Evolutionary conservation across 2,797 vertebrate species (phyloP), one percentile per base, ranked within the genome.

Genomic region (Amazonetta brasiliensis): DNA sequence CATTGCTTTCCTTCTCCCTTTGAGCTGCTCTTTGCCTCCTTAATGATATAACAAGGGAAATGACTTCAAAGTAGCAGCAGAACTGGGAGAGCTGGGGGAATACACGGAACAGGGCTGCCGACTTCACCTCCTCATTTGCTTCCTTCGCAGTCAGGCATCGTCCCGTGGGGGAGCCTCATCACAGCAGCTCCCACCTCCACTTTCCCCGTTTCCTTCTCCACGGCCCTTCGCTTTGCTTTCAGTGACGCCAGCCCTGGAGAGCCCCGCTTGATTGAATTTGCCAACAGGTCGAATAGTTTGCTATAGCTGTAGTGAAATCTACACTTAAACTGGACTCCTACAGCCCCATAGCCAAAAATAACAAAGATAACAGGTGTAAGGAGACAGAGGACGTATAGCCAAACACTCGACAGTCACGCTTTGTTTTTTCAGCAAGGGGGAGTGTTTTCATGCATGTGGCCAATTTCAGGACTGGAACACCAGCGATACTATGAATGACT

Each of bases 281-380:
- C 95, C 96, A 97, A 31, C 94, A 44, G 95, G 89, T 74, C 25
- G 77, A 59, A n/a, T 4, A 56, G 35, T 22, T 17, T 41, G 35
- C 41, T 17, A 62, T 43, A 73, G 67, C 86, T 30, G 37, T 35
- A 75, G 81, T 92, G 95, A 97, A 96, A 97, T 95, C 91, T 52
- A 73, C 62, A 39, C 96, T 94, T 91, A 21, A 48, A 78, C 64
- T 26, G 91, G 87, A n/a, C 85, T 72, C 78, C 77, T 85, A 31
- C 56, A n/a, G 18, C 35, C 10, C 50, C 35, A 84, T 64, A 87
- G 92, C 95, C 94, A 95, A 92, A 97, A 97, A 97, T 97, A 97
- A 94, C 89, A 86, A 41, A 92, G 90, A 13, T 28, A 94, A 95
- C 97, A 96, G 97, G 95, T 97, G 97, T 73, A 39, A 92, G 89